phyloP scores from a whole-genome alignment of 2,797 vertebrate genomes.

The Sandelia bainsii region DNA sequence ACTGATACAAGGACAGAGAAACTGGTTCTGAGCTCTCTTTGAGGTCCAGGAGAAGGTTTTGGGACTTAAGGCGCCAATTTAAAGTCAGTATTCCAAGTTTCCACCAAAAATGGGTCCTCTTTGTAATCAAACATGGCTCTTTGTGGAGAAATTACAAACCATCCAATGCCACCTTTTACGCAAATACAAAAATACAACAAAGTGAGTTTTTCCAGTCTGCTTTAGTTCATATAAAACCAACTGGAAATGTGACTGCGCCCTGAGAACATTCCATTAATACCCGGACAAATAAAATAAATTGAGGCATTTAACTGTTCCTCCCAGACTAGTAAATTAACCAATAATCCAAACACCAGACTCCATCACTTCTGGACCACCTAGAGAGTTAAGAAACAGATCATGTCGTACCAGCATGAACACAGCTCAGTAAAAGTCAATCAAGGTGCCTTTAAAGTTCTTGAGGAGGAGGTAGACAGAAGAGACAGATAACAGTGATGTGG shows the following conservation, averaged over 20 bases:
- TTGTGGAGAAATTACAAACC: constrained; percentile 12
- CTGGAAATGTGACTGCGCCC: constrained; percentile 56
- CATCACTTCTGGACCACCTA: constrained; percentile 33
- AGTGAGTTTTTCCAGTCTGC: constrained; percentile 28
- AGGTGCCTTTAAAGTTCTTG: constrained; percentile 57
- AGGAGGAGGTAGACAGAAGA: constrained; percentile 80
- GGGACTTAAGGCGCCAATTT: constrained; percentile 12
- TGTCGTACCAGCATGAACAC: constrained; percentile 32
- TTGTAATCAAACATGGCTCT: neutral
- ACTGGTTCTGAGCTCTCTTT: constrained; percentile 67
- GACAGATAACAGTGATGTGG: constrained; percentile 79
- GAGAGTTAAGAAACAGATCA: constrained; percentile 62
- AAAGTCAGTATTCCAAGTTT: constrained; percentile 6
- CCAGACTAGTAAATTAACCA: neutral
- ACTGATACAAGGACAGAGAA: constrained; percentile 18
- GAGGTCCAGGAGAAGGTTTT: constrained; percentile 37
- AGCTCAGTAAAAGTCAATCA: constrained; percentile 28
- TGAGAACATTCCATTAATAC: constrained; percentile 58
- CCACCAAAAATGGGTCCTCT: neutral
- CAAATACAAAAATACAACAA: constrained; percentile 46
- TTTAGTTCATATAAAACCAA: constrained; percentile 31
- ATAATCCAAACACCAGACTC: constrained; percentile 21
- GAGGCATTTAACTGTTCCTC: constrained; percentile 4
- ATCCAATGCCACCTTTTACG: constrained; percentile 1
- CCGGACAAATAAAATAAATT: constrained; percentile 31